phyloP scores from a whole-genome alignment of 2,113 vertebrate species.

The Microcebus lehilahytsara region DNA sequence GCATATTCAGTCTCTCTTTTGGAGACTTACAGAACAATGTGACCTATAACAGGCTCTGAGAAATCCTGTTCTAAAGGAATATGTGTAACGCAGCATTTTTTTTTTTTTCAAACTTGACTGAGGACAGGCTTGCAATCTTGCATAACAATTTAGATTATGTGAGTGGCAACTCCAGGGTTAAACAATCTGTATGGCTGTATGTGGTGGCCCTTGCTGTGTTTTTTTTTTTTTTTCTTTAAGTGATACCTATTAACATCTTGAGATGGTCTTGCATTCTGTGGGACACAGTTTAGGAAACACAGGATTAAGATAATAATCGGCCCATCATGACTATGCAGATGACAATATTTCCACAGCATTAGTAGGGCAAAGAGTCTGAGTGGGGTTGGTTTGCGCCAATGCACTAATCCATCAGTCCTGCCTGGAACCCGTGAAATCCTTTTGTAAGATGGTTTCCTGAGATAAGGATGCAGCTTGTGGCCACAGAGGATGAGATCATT shows the following conservation, averaged over 20 bases:
- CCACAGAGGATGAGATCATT: conserved; percentile 29
- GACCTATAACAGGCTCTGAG: not conserved
- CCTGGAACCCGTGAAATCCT: conserved; percentile 48
- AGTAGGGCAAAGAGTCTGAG: not conserved
- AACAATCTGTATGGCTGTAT: not conserved
- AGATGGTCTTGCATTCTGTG: not conserved
- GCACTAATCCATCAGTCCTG: not conserved
- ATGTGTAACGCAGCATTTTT: not conserved
- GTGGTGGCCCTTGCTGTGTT: not conserved
- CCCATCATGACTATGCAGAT: not conserved
- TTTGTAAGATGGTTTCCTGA: conserved; percentile 51
- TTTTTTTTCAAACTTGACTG: not conserved
- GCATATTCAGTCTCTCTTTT: not conserved
- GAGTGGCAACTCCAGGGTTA: not conserved
- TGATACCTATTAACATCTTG: not conserved
- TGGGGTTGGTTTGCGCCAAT: not conserved
- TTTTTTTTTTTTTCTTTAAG: not conserved
- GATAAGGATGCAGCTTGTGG: conserved; percentile 27
- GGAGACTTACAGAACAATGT: not conserved
- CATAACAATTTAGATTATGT: not conserved
- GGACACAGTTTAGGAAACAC: not conserved
- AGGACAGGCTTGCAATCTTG: not conserved
- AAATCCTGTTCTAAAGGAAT: not conserved
- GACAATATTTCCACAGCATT: not conserved
- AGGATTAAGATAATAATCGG: not conserved